phyloP scores from a whole-genome alignment of 2,113 vertebrate genomes.

The Hylia prasina region DNA sequence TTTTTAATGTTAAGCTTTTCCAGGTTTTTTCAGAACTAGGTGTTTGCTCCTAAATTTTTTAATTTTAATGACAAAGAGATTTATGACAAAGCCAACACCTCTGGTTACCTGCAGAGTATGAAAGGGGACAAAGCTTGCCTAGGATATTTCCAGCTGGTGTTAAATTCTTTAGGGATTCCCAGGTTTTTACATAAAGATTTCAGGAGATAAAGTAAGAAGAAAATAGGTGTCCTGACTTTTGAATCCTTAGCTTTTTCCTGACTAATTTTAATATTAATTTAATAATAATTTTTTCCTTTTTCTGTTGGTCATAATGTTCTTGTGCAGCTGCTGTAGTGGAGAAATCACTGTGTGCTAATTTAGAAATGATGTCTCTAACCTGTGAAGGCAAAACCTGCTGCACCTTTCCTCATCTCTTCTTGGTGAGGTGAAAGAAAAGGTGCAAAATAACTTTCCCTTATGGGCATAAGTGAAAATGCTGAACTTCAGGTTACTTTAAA shows the following conservation, averaged over 20 bases:
- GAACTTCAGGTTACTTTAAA: not conserved
- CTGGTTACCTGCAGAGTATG: fast-evolving
- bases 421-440: not conserved
- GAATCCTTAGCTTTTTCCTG: not conserved
- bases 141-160: not conserved
- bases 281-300: not conserved
- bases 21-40: fast-evolving
- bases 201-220: not conserved
- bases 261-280: not conserved
- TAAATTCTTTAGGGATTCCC: not conserved
- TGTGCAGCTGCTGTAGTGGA: not conserved
- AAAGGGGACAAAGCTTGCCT: fast-evolving
- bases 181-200: not conserved
- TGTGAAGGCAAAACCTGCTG: not conserved
- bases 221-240: not conserved
- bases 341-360: not conserved
- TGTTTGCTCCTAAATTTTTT: fast-evolving
- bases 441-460: not conserved
- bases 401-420: not conserved
- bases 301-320: not conserved
- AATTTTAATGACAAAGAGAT: not conserved
- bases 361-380: not conserved
- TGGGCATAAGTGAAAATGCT: not conserved
- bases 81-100: not conserved
- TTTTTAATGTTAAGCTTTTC: not conserved